A percentile compares a stretch with the other conserved stretches of the same genome.
phyloP scores from a whole-genome alignment of 2,113 vertebrate species.

The Phyllostomus hastatus region DNA sequence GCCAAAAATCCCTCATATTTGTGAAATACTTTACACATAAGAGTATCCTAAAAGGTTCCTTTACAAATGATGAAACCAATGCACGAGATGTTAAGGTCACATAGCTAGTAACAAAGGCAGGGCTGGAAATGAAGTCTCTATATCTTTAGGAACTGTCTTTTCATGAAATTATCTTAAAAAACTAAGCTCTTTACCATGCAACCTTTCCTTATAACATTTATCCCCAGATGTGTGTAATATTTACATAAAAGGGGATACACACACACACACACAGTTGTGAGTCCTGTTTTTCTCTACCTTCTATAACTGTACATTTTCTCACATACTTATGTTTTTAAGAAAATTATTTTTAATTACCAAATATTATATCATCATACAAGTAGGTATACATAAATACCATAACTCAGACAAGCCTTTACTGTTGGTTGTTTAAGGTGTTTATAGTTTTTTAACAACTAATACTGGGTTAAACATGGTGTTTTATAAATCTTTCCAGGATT shows the following conservation, averaged over 20 bases:
- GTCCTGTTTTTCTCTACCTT: background rate
- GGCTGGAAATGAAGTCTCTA: background rate
- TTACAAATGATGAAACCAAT: conserved; percentile 17
- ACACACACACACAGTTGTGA: background rate
- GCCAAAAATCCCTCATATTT: background rate
- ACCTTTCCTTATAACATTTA: background rate
- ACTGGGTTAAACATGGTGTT: background rate
- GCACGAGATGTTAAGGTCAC: background rate
- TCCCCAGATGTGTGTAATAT: background rate
- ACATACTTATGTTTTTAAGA: background rate
- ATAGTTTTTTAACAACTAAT: conserved; percentile 11
- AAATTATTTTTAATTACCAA: conserved; percentile 8
- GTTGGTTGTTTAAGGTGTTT: background rate
- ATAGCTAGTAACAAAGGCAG: background rate
- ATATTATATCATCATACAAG: background rate
- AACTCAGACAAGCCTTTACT: background rate
- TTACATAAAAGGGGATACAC: background rate
- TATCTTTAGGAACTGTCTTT: background rate
- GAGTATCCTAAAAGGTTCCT: background rate
- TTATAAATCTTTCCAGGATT: background rate
- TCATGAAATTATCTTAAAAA: conserved; percentile 28
- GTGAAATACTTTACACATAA: background rate
- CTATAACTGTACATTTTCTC: background rate
- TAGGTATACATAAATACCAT: background rate
- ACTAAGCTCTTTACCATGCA: background rate